These are phyloP conservation scores for Arnoldichthys spilopterus DNA, from an alignment of 2,797 vertebrate genomes.

Conservation along the genomic window DNA sequence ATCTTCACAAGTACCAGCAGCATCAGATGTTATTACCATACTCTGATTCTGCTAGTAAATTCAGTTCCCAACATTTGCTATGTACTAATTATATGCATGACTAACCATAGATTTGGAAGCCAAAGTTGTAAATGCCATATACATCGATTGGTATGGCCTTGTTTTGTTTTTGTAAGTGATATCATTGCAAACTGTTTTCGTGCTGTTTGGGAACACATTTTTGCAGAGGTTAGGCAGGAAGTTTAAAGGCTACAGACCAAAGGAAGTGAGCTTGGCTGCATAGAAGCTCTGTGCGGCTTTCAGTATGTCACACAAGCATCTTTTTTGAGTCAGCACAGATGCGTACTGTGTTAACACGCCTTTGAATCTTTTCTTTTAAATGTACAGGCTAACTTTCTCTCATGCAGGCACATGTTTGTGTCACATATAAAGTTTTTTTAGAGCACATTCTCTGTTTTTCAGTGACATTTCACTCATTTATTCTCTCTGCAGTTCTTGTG, in stretches of 20 bases:
- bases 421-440: not conserved
- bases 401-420: not conserved
- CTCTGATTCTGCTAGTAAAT: not conserved
- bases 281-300: slow-evolving; percentile 51
- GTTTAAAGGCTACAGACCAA: slow-evolving; percentile 45
- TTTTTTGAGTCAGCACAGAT: slow-evolving; percentile 49
- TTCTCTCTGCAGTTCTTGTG: slow-evolving; percentile 5
- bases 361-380: slow-evolving; percentile 1
- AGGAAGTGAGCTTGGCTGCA: slow-evolving; percentile 49
- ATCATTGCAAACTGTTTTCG: not conserved
- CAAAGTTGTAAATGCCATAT: not conserved
- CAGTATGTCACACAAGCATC: slow-evolving; percentile 52
- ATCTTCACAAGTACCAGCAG: slow-evolving; percentile 27
- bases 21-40: slow-evolving; percentile 28
- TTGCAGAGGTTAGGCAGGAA: slow-evolving; percentile 48
- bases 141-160: not conserved
- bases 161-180: not conserved
- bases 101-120: not conserved
- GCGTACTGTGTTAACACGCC: slow-evolving; percentile 36
- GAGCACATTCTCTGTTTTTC: not conserved
- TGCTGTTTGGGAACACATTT: not conserved
- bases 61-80: not conserved
- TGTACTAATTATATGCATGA: not conserved
- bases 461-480: slow-evolving; percentile 5
- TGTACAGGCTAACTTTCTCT: slow-evolving; percentile 1